These are phyloP conservation scores for Metridium senile DNA, from an alignment of 92 coral and sea anemone genomes.

Conservation along the genomic window DNA sequence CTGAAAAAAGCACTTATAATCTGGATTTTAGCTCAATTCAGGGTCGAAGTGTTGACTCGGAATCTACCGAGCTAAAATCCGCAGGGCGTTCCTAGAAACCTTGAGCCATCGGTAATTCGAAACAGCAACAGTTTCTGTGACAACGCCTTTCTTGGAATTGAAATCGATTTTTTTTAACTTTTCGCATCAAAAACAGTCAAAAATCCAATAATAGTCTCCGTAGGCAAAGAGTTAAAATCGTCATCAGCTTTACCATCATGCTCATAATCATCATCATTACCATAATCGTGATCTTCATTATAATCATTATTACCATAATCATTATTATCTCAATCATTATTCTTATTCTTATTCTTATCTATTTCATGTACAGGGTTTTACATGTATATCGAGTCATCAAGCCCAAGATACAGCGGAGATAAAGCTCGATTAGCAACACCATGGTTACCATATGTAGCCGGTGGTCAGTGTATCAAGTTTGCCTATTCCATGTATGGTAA, in stretches of 20 bases:
- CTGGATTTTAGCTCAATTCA: too few species aligned
- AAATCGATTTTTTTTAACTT: too few species aligned
- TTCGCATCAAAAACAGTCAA: too few species aligned
- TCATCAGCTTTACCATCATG: background rate
- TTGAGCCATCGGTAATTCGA: too few species aligned
- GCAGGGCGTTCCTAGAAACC: too few species aligned
- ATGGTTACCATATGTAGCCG: constrained; percentile 38
- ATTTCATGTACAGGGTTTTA: constrained; percentile 25
- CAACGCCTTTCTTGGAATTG: too few species aligned
- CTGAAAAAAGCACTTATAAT: too few species aligned
- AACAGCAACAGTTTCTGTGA: too few species aligned
- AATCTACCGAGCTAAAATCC: too few species aligned
- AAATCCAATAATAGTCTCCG: too few species aligned
- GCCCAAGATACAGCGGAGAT: constrained; percentile 37
- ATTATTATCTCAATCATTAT: background rate
- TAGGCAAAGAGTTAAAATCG: too few species aligned
- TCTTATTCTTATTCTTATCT: background rate
- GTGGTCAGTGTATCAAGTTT: constrained; percentile 80
- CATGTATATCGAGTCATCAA: constrained; percentile 82
- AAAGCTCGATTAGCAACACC: constrained; percentile 65
- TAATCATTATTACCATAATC: background rate
- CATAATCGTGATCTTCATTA: background rate
- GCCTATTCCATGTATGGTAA: constrained; percentile 85
- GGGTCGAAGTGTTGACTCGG: too few species aligned
- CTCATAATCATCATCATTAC: background rate